A percentile compares a stretch with the other conserved stretches of the same genome.
phyloP scores from a whole-genome alignment of 2,113 vertebrate species.

The Tauraco erythrolophus region DNA sequence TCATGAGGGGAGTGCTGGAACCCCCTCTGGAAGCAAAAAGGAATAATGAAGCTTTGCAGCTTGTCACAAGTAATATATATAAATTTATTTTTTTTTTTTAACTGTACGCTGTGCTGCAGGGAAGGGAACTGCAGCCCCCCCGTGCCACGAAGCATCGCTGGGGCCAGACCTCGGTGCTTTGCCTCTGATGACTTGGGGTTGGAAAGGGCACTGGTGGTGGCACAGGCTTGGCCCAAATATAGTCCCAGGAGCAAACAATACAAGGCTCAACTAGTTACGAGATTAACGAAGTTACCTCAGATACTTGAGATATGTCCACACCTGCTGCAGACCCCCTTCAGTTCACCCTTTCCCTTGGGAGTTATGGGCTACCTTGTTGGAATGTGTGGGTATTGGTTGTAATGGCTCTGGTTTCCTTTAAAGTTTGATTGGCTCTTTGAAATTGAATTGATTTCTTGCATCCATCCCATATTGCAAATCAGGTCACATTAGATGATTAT shows the following conservation, averaged over 20 bases:
- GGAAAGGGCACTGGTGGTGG: neutral
- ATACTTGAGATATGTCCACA: neutral
- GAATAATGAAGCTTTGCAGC: neutral
- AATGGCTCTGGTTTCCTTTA: neutral
- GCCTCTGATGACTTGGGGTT: neutral
- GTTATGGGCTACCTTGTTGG: neutral
- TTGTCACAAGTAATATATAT: neutral
- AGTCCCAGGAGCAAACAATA: neutral
- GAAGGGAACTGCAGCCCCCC: neutral
- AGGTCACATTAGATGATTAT: neutral
- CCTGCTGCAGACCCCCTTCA: neutral
- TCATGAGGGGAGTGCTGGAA: neutral
- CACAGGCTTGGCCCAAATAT: neutral
- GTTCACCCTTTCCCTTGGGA: fast-evolving
- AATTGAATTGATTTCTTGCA: neutral
- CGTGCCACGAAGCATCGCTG: fast-evolving
- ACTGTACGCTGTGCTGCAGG: neutral
- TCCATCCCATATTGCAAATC: too few relatives aligned
- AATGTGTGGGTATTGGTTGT: neutral
- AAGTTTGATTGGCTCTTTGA: neutral
- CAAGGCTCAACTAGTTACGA: fast-evolving
- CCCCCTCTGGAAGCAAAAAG: neutral
- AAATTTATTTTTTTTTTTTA: neutral
- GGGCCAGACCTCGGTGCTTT: neutral
- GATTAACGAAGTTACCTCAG: neutral